Evolutionary conservation across 2,113 vertebrate species (phyloP), one percentile per base, ranked within the genome.

Genomic region (Balaenoptera acutorostrata): DNA sequence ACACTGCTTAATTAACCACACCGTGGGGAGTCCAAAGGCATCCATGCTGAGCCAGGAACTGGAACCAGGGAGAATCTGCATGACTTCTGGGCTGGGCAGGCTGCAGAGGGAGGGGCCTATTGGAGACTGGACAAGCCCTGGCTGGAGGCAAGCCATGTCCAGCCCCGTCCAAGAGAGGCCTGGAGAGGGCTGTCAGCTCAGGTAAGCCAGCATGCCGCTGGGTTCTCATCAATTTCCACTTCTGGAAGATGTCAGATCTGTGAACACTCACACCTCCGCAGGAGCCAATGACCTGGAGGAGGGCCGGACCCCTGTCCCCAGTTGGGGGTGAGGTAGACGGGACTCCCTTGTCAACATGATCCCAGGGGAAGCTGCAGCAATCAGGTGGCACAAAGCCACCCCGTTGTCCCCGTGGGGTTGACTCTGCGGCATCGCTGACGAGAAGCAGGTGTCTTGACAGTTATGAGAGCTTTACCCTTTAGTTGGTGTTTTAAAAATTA

Each of bases 341-440:
- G 49, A 63, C 1, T 8, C 5, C 75, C 27, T 23, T 17, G 15
- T 36, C 41, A 15, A 21, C 2, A 2, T 36, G 29, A 25, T 1
- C 1, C 0, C 1, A 1, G 66, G 11, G 10, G 29, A 20, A 3
- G 59, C n/a, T 21, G 15, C 2, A 0, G 41, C 9, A 36, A 15
- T 29, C 31, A 59, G 36, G 25, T 14, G 14, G 9, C 31, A 8
- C 6, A 18, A 21, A 10, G 8, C 12, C n/a, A 14, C 6, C 3
- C 31, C 12, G 0, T 0, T 0, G 8, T 36, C 12, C 31, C 1
- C 0, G 10, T 0, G 20, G 39, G 0, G 0, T 6, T 3, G 10
- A 10, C 6, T n/a, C n/a, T 15, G 2, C 0, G 0, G 1, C 8
- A 15, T 23, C 10, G 1, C 13, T 2, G 9, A 41, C 2, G 25